Conservation (phyloP, 2,797 vertebrate species). For the Premnoplex brunnescens region DNA sequence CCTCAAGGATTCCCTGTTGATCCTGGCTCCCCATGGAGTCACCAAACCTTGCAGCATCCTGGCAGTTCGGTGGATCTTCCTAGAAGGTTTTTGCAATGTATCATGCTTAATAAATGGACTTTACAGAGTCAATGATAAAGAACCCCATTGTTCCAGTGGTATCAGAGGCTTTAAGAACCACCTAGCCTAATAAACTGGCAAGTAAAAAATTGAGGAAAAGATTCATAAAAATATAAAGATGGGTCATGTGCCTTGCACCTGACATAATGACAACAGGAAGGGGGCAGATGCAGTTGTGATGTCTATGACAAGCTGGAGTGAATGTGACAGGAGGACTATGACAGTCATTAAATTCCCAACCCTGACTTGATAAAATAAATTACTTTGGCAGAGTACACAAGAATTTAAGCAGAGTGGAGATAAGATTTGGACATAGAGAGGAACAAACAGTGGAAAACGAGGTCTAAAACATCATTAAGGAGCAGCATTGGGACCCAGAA, state of each 20-base stretch:
- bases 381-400: not conserved
- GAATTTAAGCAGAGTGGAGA: not conserved
- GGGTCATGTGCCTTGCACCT: not conserved
- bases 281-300: not conserved
- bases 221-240: not conserved
- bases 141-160: not conserved
- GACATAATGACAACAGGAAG: not conserved
- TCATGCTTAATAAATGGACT: not conserved
- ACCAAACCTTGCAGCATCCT: not conserved
- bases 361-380: not conserved
- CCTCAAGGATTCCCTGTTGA: not conserved
- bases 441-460: not conserved
- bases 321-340: not conserved
- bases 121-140: not conserved
- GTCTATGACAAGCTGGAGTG: not conserved
- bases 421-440: not conserved
- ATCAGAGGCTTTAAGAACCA: not conserved
- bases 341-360: not conserved
- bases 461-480: not conserved
- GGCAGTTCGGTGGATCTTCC: not conserved
- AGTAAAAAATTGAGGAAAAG: not conserved
- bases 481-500: not conserved
- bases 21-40: not conserved
- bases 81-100: accelerated
- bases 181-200: accelerated